Base-by-base conservation (phyloP, 2,888 invertebrate species). In the Cactoblastis cactorum region DNA sequence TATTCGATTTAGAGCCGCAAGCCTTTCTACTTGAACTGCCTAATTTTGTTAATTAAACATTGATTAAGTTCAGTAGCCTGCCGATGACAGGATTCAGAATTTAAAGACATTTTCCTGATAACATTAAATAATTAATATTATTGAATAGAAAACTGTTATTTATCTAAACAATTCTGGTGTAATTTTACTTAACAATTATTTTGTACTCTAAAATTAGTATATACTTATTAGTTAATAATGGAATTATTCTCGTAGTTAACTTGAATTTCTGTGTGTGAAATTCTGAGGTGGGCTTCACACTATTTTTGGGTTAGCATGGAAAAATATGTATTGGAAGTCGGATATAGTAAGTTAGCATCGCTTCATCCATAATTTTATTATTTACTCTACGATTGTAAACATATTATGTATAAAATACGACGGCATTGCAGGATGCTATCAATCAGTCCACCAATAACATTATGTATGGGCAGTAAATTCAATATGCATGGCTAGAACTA, bases 401-500 rank as follows among this genome's bases (percentile, higher is more conserved):
- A 35, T 35, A 35, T 14, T 14, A 35, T 14, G 14, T 14, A 35
- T 15, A 8, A 35, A 35, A 35, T 35, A 14, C 8, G 14, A 12
- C 15, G 5, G 5, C 14, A 51, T 54, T 61, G 55, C 62, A 74
- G 76, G 77, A 79, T 73, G 74, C 67, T 67, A 77, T 78, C 78
- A 72, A 75, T 78, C 78, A 78, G 62, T 64, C 66, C 57, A 65
- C 62, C 57, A 55, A 58, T 64, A 60, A 57, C 59, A 65, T 64
- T 58, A 35, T 28, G n/a, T 32, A 17, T 4, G 17, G 14, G n/a
- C 2, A 37, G 24, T 56, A 60, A 56, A 58, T 58, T 64, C 69
- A 69, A 76, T 76, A 75, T 70, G 67, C 64, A 67, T 67, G 52
- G n/a, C n/a, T n/a, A 53, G 12, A 37, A 35, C 35, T 35, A 46